Conservation (phyloP, 1,140 invertebrate genomes). For the Drosophila rhopaloa region DNA sequence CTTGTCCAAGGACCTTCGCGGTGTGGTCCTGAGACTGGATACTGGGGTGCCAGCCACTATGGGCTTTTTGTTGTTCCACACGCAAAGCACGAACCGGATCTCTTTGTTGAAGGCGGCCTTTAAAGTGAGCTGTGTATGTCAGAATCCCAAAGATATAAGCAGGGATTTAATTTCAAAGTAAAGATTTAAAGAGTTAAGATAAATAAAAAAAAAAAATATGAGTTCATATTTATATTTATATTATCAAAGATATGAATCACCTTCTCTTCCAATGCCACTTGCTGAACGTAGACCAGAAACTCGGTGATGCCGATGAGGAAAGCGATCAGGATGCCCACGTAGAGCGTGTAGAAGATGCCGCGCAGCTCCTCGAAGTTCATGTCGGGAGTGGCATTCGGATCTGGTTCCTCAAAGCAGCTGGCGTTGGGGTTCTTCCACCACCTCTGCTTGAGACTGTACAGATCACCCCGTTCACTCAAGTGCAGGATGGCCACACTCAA, state of each 20-base stretch:
- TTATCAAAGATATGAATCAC: constrained; percentile 16
- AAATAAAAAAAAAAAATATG: too few relatives aligned
- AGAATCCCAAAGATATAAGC: constrained; percentile 37
- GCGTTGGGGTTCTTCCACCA: constrained; percentile 90
- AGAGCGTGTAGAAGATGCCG: constrained; percentile 95
- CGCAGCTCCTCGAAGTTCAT: constrained; percentile 93
- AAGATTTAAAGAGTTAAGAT: too few relatives aligned
- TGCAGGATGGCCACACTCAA: constrained; percentile 90
- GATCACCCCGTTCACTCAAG: constrained; percentile 90
- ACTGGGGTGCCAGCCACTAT: constrained; percentile 51
- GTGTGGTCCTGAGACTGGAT: constrained; percentile 54
- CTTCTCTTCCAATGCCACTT: constrained; percentile 91
- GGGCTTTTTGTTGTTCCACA: constrained; percentile 82
- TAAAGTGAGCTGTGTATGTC: constrained; percentile 79
- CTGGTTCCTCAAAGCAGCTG: constrained; percentile 50
- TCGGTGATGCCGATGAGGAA: constrained; percentile 90
- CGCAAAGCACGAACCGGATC: constrained; percentile 66
- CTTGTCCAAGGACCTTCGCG: constrained; percentile 54
- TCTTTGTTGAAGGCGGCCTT: constrained; percentile 69
- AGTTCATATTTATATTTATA: too few relatives aligned
- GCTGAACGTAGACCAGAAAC: constrained; percentile 92
- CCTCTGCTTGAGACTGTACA: constrained; percentile 89
- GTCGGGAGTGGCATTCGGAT: constrained; percentile 84
- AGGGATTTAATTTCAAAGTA: too few relatives aligned
- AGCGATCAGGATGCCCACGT: constrained; percentile 88